Percentiles rank a stretch among this genome's conserved stretches.
Evolutionary conservation across 2,113 vertebrate species (phyloP).

Genomic region (Gadus chalcogrammus): DNA sequence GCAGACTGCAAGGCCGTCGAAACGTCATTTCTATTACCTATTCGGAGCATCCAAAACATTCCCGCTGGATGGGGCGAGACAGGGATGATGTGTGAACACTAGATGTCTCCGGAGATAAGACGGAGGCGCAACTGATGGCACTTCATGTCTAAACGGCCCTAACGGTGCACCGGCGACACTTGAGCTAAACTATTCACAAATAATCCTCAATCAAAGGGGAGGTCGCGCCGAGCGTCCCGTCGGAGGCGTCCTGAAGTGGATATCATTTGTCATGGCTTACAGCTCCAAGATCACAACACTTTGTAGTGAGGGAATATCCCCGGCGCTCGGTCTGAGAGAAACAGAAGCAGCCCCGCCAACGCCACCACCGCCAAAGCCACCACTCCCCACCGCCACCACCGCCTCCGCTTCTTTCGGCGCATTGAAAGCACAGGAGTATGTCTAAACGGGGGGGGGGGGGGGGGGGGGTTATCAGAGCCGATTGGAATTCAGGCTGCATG

Average conservation of each 20-base stretch:
- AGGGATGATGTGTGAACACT: no score
- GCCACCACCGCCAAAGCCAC: slow-evolving; percentile 27
- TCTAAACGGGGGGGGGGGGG: no score
- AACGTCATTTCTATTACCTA: no score
- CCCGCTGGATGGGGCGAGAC: no score
- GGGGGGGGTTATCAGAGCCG: no score
- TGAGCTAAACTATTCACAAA: slow-evolving; percentile 41
- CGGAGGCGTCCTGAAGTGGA: slow-evolving; percentile 25
- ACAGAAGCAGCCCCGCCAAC: slow-evolving; percentile 39
- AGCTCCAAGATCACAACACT: slow-evolving; percentile 27
- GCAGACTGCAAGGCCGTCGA: no score
- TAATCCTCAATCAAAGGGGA: slow-evolving; percentile 46
- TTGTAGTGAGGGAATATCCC: not conserved
- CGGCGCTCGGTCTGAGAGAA: not conserved
- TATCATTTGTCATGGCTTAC: slow-evolving; percentile 40
- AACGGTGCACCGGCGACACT: slow-evolving; percentile 7
- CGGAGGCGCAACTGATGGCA: slow-evolving; percentile 24
- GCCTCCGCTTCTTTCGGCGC: no score
- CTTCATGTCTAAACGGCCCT: slow-evolving; percentile 22
- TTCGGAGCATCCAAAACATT: no score
- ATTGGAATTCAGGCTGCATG: no score
- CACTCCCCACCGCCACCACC: no score
- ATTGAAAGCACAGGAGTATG: no score
- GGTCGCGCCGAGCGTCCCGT: not conserved
- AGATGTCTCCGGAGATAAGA: not conserved